Percentiles rank a stretch among this genome's conserved stretches.
These are phyloP conservation scores for Elegia similella DNA, from an alignment of 2,888 invertebrate genomes.

Conservation along the genomic window DNA sequence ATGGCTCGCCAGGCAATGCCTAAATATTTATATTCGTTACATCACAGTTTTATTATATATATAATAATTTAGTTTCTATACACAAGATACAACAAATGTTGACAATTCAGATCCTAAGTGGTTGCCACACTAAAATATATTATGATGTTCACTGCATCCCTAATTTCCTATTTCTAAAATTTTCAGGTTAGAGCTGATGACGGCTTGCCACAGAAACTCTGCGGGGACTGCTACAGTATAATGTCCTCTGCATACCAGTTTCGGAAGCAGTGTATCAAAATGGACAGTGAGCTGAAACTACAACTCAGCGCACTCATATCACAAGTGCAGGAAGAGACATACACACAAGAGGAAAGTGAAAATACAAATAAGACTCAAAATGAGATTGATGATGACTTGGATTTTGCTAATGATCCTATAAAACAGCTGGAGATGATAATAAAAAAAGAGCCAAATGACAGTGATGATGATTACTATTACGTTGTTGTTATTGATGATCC, in stretches of 20 bases:
- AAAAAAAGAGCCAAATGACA: slow-evolving; percentile 65
- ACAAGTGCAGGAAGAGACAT: slow-evolving; percentile 36
- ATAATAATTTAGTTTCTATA: too few species aligned
- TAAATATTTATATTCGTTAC: too few species aligned
- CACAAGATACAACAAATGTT: too few species aligned
- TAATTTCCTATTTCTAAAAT: slow-evolving; percentile 3
- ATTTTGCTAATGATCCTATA: slow-evolving; percentile 53
- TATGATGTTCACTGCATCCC: too few species aligned
- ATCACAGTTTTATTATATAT: too few species aligned
- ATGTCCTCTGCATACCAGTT: slow-evolving; percentile 69
- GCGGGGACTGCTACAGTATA: slow-evolving; percentile 55
- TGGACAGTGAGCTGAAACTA: slow-evolving; percentile 64
- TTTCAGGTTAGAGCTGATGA: slow-evolving; percentile 18
- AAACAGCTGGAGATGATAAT: slow-evolving; percentile 67
- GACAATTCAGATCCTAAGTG: too few species aligned
- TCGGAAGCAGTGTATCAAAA: slow-evolving; percentile 68
- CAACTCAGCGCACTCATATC: slow-evolving; percentile 53
- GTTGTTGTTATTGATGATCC: slow-evolving; percentile 72
- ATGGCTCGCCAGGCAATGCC: too few species aligned
- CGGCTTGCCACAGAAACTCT: slow-evolving; percentile 38
- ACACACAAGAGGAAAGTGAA: slow-evolving; percentile 29
- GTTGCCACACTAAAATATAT: too few species aligned
- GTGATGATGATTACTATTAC: slow-evolving; percentile 74
- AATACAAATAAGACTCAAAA: slow-evolving; percentile 30
- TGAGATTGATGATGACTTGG: slow-evolving; percentile 34